Base-by-base conservation (phyloP, 2,888 invertebrate species). In the Flexamia atlantica region DNA sequence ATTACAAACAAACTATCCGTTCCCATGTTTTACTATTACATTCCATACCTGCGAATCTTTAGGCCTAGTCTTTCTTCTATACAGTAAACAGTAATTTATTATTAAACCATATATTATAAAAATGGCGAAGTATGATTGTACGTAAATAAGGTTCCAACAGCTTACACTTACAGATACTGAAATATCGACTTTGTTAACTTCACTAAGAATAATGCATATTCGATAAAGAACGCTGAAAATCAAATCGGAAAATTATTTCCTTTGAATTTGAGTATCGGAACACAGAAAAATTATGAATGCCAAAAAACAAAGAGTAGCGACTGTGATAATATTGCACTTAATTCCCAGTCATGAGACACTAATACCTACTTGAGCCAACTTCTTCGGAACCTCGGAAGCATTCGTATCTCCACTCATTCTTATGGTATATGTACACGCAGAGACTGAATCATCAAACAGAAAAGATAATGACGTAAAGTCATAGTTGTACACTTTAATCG, bases 291-390 rank as follows among this genome's bases (percentile, higher is more conserved):
- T 17, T 68, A 68, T 68, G 28, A 60, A 60, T 28, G 53, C 3
- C 20, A 23, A 23, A 30, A 68, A 68, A 36, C 17, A 68, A 68
- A 30, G 68, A 68, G 68, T 9, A 30, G 68, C 68, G 32, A 72
- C 36, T 72, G 40, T 36, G 42, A 72, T 50, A 25, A 50, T 76
- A 76, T 76, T 76, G 76, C 76, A 76, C 76, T 46, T 76, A 76
- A 76, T 50, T 76, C 50, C 76, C 76, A 46, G 50, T 76, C 76
- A 32, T 30, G 76, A 46, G 76, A 76, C 50, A 76, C 76, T 76
- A 76, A 50, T 30, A 76, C 76, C 76, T 76, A 76, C 76, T 76
- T 76, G 76, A 76, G 76, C 76, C 76, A 50, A 76, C 50, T 72
- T 72, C 72, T 46, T 46, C 76, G 76, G 76, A 76, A 76, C 50